Conservation (phyloP, 2,113 vertebrate genomes). For the Sylvietta virens region DNA sequence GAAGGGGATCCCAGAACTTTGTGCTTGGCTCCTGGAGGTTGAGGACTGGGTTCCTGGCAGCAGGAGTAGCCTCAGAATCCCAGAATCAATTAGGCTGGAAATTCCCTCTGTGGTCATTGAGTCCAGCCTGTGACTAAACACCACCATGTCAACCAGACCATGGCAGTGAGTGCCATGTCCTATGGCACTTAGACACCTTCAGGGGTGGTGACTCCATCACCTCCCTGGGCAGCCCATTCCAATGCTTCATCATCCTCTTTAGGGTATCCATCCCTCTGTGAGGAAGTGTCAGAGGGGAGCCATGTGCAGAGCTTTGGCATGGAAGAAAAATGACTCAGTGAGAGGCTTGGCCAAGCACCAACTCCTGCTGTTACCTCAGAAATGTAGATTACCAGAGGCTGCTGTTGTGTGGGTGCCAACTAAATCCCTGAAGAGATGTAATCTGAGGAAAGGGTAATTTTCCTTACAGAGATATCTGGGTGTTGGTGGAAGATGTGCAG, state of each 20-base stretch:
- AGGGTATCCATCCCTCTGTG: fast-evolving
- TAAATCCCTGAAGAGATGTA: neutral
- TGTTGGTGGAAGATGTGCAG: neutral
- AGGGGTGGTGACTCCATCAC: neutral
- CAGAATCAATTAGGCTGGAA: neutral
- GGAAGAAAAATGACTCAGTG: neutral
- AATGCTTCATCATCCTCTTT: neutral
- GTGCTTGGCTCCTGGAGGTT: neutral
- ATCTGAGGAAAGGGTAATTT: neutral
- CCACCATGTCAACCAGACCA: neutral
- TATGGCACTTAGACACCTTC: neutral
- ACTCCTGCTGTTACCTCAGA: neutral
- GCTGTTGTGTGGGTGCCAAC: neutral
- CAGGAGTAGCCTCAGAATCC: neutral
- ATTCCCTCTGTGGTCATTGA: neutral
- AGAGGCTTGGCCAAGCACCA: neutral
- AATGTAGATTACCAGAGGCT: neutral
- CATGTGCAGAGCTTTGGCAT: fast-evolving
- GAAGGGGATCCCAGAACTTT: neutral
- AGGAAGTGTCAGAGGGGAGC: neutral
- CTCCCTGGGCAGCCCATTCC: neutral
- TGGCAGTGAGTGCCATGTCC: neutral
- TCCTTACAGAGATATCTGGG: neutral
- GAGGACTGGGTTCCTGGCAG: neutral
- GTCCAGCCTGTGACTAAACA: neutral